Evolutionary conservation across 2,113 vertebrate species (phyloP), one percentile per base, ranked within the genome.

Genomic region (Rhea pennata): DNA sequence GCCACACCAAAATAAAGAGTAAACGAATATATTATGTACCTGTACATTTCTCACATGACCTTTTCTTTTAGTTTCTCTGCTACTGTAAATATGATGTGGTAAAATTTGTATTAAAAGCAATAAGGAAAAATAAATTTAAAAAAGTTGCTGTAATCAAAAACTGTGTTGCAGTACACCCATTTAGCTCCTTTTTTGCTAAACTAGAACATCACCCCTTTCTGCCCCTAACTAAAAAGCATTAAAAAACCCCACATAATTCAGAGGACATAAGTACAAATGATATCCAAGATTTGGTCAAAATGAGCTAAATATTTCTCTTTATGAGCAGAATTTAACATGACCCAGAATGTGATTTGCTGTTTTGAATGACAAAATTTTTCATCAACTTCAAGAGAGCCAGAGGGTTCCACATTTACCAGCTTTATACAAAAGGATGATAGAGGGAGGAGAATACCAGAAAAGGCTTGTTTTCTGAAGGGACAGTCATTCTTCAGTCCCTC

Each of bases 61-160:
- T 76, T 90, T 62, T 77, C 44, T 50, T 62, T 50, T 90, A 79
- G 12, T 42, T 73, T 51, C 78, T 74, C n/a, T 80, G 14, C 42
- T 83, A 83, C 51, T 75, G 27, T 36, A 96, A 84, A 90, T 56
- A 92, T 7, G 80, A 46, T 75, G 24, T 22, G 73, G 76, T 23
- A 61, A 88, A 88, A 72, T 56, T 72, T 50, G 69, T 9, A 20
- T 80, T 72, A 95, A 92, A 96, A 88, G 67, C 54, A 95, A 46
- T 87, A 88, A 40, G n/a, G 46, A 75, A 87, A 89, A 10, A 59
- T 33, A 40, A 46, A 6, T 36, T 36, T 40, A 85, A 73, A 89
- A 82, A 36, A 33, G 6, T 46, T 87, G 8, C 51, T 87, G 15
- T 65, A 61, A 91, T 79, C 48, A 95, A 48, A 94, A 95, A 81